These are phyloP conservation scores for Cryptoleucopteryx plumbea DNA, from an alignment of 2,113 vertebrate genomes.

Conservation along the genomic window DNA sequence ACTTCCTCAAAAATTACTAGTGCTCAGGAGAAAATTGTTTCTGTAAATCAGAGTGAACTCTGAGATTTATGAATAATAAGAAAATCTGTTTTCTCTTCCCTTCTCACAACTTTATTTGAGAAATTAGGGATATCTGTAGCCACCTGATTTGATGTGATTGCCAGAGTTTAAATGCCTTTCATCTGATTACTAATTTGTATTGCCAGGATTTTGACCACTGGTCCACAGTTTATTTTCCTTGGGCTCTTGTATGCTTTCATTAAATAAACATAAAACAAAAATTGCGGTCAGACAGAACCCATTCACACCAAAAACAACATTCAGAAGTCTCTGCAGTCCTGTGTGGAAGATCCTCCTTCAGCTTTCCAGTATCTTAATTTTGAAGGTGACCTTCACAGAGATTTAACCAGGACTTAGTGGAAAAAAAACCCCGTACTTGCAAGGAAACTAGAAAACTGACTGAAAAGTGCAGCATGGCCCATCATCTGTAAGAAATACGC, in stretches of 20 bases:
- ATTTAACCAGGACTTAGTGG: background rate
- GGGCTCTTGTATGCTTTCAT: background rate
- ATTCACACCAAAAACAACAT: background rate
- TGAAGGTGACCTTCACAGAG: conserved; percentile 28
- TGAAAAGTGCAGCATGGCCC: background rate
- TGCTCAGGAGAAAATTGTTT: background rate
- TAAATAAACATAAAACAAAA: background rate
- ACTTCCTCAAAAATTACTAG: background rate
- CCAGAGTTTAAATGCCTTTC: background rate
- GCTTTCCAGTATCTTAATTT: background rate
- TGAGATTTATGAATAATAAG: background rate
- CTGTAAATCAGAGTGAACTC: background rate
- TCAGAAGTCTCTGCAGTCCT: background rate
- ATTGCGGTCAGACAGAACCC: background rate
- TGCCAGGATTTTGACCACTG: background rate
- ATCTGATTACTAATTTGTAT: background rate
- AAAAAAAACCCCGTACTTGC: background rate
- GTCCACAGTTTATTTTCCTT: background rate
- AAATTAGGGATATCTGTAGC: background rate
- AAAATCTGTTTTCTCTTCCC: background rate
- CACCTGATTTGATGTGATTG: background rate
- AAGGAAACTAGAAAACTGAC: background rate
- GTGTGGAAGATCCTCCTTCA: background rate
- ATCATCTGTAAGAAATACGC: conserved; percentile 20
- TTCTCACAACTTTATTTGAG: background rate